Conservation (phyloP, 2,797 vertebrate genomes). For the Melanotaenia trifasciata region DNA sequence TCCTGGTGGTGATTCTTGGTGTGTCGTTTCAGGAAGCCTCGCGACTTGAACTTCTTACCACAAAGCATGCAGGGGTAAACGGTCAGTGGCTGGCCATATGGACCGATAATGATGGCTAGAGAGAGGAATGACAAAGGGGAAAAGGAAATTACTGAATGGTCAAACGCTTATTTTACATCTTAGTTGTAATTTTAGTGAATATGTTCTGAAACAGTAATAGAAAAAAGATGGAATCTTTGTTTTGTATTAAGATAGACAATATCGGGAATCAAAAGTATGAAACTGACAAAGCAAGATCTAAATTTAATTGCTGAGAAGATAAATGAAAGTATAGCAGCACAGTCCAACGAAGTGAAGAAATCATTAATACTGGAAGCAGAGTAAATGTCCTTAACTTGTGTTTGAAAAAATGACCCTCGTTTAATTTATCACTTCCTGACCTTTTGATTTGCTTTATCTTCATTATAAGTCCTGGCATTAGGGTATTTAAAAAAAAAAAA, state of each 20-base stretch:
- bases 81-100: conserved; percentile 95
- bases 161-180: background rate
- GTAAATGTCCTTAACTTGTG: background rate
- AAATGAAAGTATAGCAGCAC: background rate
- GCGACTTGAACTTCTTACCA: conserved; percentile 98
- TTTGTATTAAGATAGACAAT: background rate
- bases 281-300: background rate
- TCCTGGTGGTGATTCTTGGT: conserved; percentile 97
- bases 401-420: no score
- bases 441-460: no score
- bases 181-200: background rate
- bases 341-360: background rate
- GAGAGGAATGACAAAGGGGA: conserved; percentile 42
- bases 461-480: background rate
- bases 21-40: conserved; percentile 97
- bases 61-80: conserved; percentile 99
- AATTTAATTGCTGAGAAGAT: background rate
- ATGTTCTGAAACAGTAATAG: no score
- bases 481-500: no score
- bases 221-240: no score
- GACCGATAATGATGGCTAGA: conserved; percentile 97
- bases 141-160: conserved; percentile 4
- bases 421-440: background rate
- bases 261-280: background rate
- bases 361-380: background rate